Conservation (phyloP, 2,113 vertebrate species). For the Phrynosoma blainvillii region DNA sequence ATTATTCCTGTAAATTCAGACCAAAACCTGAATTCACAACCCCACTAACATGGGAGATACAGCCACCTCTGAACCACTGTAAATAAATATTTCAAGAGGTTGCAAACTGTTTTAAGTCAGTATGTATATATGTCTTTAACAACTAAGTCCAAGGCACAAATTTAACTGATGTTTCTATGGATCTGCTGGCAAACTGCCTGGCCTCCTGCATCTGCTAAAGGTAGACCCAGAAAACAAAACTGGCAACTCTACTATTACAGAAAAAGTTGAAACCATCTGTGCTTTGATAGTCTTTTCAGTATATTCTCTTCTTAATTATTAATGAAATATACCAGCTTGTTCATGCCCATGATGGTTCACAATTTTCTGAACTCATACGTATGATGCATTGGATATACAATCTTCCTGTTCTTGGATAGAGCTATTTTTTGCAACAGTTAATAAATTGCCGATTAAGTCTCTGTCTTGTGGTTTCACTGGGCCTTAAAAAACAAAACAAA, state of each 20-base stretch:
- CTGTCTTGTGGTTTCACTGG: neutral
- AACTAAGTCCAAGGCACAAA: neutral
- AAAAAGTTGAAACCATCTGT: neutral
- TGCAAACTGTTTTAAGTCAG: neutral
- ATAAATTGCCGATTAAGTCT: neutral
- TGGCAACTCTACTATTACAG: neutral
- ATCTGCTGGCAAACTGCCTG: neutral
- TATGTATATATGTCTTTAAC: neutral
- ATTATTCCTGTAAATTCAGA: too few species aligned
- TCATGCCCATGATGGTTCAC: neutral
- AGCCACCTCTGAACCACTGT: neutral
- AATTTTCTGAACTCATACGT: neutral
- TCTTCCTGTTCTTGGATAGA: neutral
- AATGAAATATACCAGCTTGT: neutral
- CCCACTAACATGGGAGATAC: too few species aligned
- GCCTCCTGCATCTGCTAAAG: neutral
- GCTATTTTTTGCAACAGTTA: neutral
- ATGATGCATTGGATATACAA: neutral
- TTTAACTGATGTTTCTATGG: neutral
- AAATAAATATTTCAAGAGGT: neutral
- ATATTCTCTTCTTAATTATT: neutral
- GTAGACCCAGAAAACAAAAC: neutral
- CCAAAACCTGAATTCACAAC: too few species aligned
- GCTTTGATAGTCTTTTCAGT: neutral
- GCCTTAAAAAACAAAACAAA: neutral